Percentiles rank a stretch among this genome's conserved stretches.
Conservation (phyloP, 2,888 invertebrate genomes). For the Cecidostiba fungosa region DNA sequence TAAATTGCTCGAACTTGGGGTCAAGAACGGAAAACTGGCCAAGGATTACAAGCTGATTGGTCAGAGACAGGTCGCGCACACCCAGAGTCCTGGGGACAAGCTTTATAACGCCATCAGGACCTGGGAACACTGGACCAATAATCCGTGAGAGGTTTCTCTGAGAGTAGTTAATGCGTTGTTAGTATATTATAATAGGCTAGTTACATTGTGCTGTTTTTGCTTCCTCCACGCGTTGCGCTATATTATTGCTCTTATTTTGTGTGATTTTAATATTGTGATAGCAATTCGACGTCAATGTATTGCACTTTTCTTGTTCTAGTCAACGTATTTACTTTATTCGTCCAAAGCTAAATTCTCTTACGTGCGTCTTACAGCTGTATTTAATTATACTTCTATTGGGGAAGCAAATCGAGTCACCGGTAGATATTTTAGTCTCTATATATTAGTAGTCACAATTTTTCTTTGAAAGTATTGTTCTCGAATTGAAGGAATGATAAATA, state of each 20-base stretch:
- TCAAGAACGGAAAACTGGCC: conserved; percentile 48
- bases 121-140: conserved; percentile 85
- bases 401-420: not conserved
- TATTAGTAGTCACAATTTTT: not conserved
- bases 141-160: conserved; percentile 38
- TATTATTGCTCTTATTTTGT: not conserved
- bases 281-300: not conserved
- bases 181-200: no score
- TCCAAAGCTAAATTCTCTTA: not conserved
- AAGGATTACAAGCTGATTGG: conserved; percentile 85
- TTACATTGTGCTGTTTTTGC: not conserved
- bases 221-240: not conserved
- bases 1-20: conserved; percentile 49
- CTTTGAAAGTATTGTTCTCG: not conserved
- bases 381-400: not conserved
- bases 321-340: not conserved
- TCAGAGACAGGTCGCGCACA: conserved; percentile 86
- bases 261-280: not conserved
- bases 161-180: not conserved
- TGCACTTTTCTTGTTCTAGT: not conserved
- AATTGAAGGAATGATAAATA: not conserved
- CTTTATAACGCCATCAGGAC: conserved; percentile 85
- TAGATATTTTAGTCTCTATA: not conserved
- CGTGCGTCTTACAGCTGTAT: not conserved
- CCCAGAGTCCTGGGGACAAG: conserved; percentile 86